phyloP scores from a whole-genome alignment of 1,140 invertebrate species.

The Pomacea maculata region DNA sequence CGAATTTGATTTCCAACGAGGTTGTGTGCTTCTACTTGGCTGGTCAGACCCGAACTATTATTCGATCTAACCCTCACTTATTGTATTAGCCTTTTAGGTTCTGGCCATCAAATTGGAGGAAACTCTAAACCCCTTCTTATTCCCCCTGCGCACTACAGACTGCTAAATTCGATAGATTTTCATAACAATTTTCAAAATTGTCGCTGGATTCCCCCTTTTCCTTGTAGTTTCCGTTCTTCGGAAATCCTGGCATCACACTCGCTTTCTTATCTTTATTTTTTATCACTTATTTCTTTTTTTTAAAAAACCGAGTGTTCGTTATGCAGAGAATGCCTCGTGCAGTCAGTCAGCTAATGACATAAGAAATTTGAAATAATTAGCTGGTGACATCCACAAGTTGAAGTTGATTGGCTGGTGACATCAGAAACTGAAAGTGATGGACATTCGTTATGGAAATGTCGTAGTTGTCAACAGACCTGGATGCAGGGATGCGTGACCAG shows the following conservation, averaged over 20 bases:
- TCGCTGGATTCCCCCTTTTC: slow-evolving; percentile 5
- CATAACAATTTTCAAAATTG: slow-evolving; percentile 19
- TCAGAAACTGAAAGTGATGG: too few relatives aligned
- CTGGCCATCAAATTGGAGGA: slow-evolving; percentile 6
- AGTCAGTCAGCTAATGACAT: too few relatives aligned
- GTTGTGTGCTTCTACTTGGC: background rate
- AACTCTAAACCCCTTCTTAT: slow-evolving; percentile 15
- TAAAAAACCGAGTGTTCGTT: too few relatives aligned
- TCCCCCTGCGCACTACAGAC: slow-evolving; percentile 3
- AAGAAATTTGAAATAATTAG: too few relatives aligned
- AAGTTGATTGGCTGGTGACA: too few relatives aligned
- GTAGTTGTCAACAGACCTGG: too few relatives aligned
- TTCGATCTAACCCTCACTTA: slow-evolving; percentile 13
- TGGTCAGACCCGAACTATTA: slow-evolving; percentile 1
- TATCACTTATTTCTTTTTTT: too few relatives aligned
- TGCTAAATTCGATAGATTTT: slow-evolving; percentile 20
- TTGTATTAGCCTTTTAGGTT: slow-evolving; percentile 7
- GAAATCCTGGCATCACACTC: background rate
- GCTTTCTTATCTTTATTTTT: too few relatives aligned
- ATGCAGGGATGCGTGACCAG: too few relatives aligned
- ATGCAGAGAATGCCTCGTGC: too few relatives aligned
- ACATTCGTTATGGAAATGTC: too few relatives aligned
- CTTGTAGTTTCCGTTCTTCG: background rate
- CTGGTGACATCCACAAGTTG: too few relatives aligned
- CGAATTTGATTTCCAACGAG: slow-evolving; percentile 17